These are phyloP conservation scores for Zootoca vivipara DNA, from an alignment of 2,113 vertebrate genomes.

Conservation along the genomic window DNA sequence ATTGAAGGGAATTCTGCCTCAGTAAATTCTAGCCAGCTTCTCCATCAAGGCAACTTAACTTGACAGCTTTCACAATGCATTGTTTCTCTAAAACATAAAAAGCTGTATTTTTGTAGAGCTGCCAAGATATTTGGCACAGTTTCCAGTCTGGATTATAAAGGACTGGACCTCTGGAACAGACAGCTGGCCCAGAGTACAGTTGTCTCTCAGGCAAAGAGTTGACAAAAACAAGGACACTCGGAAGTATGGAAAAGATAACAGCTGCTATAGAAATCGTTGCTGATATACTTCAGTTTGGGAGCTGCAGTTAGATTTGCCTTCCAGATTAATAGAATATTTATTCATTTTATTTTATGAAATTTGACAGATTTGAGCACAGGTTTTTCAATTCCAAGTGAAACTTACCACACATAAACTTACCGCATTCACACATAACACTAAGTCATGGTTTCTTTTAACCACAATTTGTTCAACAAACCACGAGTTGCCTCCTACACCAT, in stretches of 20 bases:
- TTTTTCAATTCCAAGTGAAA: not conserved
- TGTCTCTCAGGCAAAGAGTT: not conserved
- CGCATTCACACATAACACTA: too few relatives aligned
- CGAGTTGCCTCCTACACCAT: too few relatives aligned
- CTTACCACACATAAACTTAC: too few relatives aligned
- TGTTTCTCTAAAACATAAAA: slow-evolving; percentile 55
- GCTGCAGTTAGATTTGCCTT: not conserved
- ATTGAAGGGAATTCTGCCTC: slow-evolving; percentile 46
- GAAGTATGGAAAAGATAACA: not conserved
- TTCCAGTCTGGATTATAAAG: slow-evolving; percentile 62
- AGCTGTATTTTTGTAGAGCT: slow-evolving; percentile 42
- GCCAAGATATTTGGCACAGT: slow-evolving; percentile 58
- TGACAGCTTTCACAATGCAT: slow-evolving; percentile 67
- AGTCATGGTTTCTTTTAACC: too few relatives aligned
- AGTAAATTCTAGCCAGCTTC: slow-evolving; percentile 50
- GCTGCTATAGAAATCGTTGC: not conserved
- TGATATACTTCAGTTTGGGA: not conserved
- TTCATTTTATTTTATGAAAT: not conserved
- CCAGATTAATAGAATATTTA: not conserved
- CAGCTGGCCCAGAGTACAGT: slow-evolving; percentile 14
- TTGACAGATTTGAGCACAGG: not conserved
- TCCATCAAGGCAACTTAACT: slow-evolving; percentile 49
- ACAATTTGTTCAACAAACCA: too few relatives aligned
- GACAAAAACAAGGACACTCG: not conserved
- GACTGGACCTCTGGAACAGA: slow-evolving; percentile 10